Conservation (phyloP, 2,888 invertebrate species). For the Empis livida region DNA sequence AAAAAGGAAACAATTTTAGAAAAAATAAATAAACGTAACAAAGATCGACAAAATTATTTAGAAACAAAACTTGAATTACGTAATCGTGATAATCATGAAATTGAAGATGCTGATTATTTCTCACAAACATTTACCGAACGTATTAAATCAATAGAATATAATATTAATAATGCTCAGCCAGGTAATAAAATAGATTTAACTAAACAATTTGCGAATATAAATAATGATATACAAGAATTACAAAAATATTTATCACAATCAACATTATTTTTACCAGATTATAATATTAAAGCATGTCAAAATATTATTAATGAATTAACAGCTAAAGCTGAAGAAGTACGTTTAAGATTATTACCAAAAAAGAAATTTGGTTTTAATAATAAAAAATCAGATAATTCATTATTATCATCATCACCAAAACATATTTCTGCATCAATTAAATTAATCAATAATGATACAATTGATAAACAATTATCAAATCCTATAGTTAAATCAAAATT, state of each 20-base stretch:
- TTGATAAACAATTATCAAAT: constrained; percentile 16
- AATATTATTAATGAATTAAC: constrained; percentile 58
- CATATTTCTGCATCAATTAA: too few relatives aligned
- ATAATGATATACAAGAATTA: constrained; percentile 56
- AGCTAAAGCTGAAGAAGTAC: constrained; percentile 54
- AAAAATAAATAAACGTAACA: constrained; percentile 31
- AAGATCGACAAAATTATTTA: constrained; percentile 31
- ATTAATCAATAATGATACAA: too few relatives aligned
- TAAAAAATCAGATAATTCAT: constrained; percentile 40
- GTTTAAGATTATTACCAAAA: constrained; percentile 61
- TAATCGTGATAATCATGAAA: constrained; percentile 23
- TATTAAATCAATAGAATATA: constrained; percentile 49
- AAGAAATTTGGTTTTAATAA: constrained; percentile 79
- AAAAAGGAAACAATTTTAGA: constrained; percentile 29
- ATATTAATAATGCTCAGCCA: constrained; percentile 36
- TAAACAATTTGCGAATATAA: constrained; percentile 53
- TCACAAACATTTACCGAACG: constrained; percentile 54
- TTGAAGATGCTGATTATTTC: constrained; percentile 49
- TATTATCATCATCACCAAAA: too few relatives aligned
- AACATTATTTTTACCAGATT: constrained; percentile 66
- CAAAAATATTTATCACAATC: constrained; percentile 70
- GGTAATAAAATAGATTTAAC: constrained; percentile 27
- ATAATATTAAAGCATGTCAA: constrained; percentile 67
- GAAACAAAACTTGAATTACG: constrained; percentile 30
- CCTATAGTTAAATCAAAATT: constrained; percentile 30